Evolutionary conservation across 2,797 vertebrate genomes (phyloP), one percentile per base, ranked within the genome.

Genomic region (Pampus argenteus): DNA sequence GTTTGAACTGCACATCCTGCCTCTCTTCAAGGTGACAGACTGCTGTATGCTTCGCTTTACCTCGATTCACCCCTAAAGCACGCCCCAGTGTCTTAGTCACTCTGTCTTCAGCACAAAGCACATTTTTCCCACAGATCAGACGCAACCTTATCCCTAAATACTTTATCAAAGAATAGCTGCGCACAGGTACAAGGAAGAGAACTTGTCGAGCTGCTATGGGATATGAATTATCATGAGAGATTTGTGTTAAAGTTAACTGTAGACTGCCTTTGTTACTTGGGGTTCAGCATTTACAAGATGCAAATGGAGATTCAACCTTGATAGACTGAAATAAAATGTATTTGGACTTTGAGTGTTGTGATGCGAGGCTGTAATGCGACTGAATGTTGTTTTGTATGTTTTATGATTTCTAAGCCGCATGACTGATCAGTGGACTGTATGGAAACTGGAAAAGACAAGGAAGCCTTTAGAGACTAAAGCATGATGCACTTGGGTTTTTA

Each of bases 1-100:
- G 85, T 75, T 77, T 88, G 71, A 86, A 71, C 82, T 71, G 55
- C 84, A 77, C 66, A 78, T 65, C 66, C 74, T 68, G 62, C 74
- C 75, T 76, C 74, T 79, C 76, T 84, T 87, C 79, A 88, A 89
- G 85, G 88, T 89, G 86, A 86, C 85, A 86, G 82, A 80, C 84
- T 64, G 80, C 66, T 74, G 80, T 62, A 36, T n/a, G 65, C 71
- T 10, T 64, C 17, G 49, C 68, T 77, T 70, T 68, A 66, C 68
- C 74, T 75, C 78, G 57, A 55, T 77, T 82, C 38, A 38, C 72
- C 87, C 81, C 78, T 81, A 48, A 77, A 83, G 74, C 84, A 36
- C 63, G 22, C 83, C 82, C 62, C 64, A 1, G n/a, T 71, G 75
- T 71, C 71, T 82, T 15, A 56, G 66, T 70, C 71, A 28, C 68